Percentiles rank a stretch among this genome's conserved stretches.
These are phyloP conservation scores for Calameuta idolon DNA, from an alignment of 2,888 invertebrate genomes.

Conservation along the genomic window DNA sequence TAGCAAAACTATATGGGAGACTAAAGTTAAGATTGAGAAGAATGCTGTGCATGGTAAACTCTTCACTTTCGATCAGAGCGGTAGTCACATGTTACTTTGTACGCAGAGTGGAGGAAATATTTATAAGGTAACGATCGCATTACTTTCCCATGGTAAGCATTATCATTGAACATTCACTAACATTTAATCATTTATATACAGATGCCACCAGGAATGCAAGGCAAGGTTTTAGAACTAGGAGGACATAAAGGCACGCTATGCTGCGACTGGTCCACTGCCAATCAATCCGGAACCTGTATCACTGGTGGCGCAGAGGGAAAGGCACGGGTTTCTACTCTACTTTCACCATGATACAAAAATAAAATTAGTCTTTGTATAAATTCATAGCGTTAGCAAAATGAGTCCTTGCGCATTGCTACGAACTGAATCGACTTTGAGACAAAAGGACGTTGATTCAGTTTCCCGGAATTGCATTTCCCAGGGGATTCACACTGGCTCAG, in stretches of 20 bases:
- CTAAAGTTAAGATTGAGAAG: constrained; percentile 62
- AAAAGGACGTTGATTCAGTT: too few relatives aligned
- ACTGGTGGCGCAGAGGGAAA: constrained; percentile 73
- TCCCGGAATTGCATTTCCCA: too few relatives aligned
- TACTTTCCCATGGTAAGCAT: not conserved
- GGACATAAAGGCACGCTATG: constrained; percentile 71
- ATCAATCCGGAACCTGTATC: constrained; percentile 72
- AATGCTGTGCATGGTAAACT: constrained; percentile 63
- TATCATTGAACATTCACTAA: not conserved
- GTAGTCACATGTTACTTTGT: constrained; percentile 63
- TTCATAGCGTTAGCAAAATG: constrained; percentile 43
- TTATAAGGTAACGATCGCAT: constrained; percentile 53
- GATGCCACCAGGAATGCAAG: constrained; percentile 63
- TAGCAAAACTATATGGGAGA: constrained; percentile 61
- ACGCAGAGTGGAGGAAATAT: constrained; percentile 65
- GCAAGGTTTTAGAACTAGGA: constrained; percentile 68
- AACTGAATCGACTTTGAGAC: too few relatives aligned
- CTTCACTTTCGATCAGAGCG: constrained; percentile 65
- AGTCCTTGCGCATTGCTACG: too few relatives aligned
- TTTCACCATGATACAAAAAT: constrained; percentile 67
- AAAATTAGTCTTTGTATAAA: constrained; percentile 62
- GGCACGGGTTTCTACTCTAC: constrained; percentile 71
- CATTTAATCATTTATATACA: constrained; percentile 28
- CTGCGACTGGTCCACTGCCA: constrained; percentile 73
- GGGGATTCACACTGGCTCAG: too few relatives aligned